Percentiles rank a stretch among this genome's conserved stretches.
phyloP scores from a whole-genome alignment of 2,113 vertebrate genomes.

The Antechinus flavipes region DNA sequence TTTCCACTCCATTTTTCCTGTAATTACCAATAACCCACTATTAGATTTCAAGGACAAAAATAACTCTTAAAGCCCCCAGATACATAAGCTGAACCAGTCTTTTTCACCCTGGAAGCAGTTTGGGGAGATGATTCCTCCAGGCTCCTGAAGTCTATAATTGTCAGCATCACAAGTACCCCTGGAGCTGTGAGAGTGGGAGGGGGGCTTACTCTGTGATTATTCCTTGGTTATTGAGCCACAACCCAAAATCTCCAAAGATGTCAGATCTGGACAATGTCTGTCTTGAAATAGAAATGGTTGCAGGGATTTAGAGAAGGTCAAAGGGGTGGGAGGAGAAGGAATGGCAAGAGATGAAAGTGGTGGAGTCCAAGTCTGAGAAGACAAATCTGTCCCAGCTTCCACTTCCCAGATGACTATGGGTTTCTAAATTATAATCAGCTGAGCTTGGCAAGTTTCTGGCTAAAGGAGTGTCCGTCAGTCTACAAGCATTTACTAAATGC shows the following conservation, averaged over 20 bases:
- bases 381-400: background rate
- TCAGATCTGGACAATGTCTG: constrained; percentile 26
- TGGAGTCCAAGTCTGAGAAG: background rate
- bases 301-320: background rate
- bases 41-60: constrained; percentile 84
- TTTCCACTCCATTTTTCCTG: constrained; percentile 62
- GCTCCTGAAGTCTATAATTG: constrained; percentile 78
- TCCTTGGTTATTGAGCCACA: background rate
- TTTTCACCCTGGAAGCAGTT: constrained; percentile 79
- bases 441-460: background rate
- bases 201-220: constrained; percentile 74
- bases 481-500: background rate
- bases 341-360: background rate
- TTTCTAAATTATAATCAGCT: background rate
- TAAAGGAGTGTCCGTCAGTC: too few species aligned
- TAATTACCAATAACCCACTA: constrained; percentile 82
- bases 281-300: background rate
- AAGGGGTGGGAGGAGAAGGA: rapidly evolving
- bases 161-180: constrained; percentile 68
- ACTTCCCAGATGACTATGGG: background rate
- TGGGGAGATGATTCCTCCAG: constrained; percentile 74
- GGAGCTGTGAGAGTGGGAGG: constrained; percentile 60
- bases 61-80: constrained; percentile 78
- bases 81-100: constrained; percentile 76
- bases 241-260: constrained; percentile 6